These are phyloP conservation scores for Hormaphis cornu DNA, from an alignment of 1,140 invertebrate species.

Conservation along the genomic window DNA sequence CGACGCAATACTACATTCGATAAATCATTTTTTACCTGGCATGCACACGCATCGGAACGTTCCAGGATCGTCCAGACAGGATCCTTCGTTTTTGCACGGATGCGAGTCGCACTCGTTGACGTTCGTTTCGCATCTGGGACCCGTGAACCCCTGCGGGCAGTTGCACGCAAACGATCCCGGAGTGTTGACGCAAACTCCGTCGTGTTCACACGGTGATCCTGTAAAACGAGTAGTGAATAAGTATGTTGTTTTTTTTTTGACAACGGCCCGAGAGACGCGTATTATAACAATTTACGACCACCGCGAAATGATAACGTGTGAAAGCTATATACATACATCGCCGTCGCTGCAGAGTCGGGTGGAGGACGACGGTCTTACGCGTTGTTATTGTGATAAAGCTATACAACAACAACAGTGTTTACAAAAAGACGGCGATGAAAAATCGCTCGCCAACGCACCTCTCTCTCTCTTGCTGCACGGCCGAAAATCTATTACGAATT, in stretches of 20 bases:
- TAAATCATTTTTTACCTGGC: slow-evolving; percentile 63
- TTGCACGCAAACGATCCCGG: slow-evolving; percentile 87
- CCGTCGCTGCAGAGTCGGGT: neutral
- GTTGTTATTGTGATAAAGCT: too few relatives aligned
- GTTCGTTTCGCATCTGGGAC: slow-evolving; percentile 81
- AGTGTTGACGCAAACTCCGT: slow-evolving; percentile 88
- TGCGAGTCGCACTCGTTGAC: slow-evolving; percentile 92
- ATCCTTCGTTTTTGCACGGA: slow-evolving; percentile 88
- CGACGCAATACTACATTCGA: too few relatives aligned
- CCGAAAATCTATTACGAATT: slow-evolving; percentile 26
- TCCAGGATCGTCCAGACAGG: slow-evolving; percentile 87
- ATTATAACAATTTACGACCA: too few relatives aligned
- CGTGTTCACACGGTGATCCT: slow-evolving; percentile 85
- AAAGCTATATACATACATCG: neutral
- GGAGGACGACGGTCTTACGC: neutral
- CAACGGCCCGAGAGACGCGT: neutral
- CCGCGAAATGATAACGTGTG: neutral
- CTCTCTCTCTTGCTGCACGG: too few relatives aligned
- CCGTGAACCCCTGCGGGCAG: slow-evolving; percentile 84
- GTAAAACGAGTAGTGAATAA: slow-evolving; percentile 35
- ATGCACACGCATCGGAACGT: slow-evolving; percentile 92
- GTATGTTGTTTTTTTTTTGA: neutral
- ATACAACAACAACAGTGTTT: neutral
- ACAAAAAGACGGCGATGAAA: neutral
- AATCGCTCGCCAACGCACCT: slow-evolving; percentile 6